phyloP scores from a whole-genome alignment of 53 echinoderm and acorn worm genomes.

The Echinarachnius parma region DNA sequence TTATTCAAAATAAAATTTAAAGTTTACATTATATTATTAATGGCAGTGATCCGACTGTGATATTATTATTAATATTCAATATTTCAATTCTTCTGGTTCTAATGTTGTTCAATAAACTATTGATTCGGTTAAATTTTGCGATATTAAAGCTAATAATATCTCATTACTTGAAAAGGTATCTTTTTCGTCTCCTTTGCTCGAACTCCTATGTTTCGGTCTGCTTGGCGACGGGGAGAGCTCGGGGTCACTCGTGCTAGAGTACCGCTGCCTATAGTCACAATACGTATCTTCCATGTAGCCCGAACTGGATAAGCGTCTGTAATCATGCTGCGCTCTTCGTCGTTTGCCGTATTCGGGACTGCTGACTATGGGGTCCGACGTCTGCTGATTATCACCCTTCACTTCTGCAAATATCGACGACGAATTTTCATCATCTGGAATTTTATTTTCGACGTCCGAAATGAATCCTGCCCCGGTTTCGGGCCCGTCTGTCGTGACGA shows the following conservation, averaged over 20 bases:
- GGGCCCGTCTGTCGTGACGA: neutral
- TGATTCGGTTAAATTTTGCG: too few species aligned
- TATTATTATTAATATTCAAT: too few species aligned
- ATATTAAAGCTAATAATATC: too few species aligned
- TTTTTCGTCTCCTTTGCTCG: constrained; percentile 38
- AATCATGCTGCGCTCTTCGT: constrained; percentile 85
- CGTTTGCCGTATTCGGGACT: constrained; percentile 90
- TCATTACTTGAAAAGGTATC: too few species aligned
- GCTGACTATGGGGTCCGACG: constrained; percentile 27
- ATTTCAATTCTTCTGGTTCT: too few species aligned
- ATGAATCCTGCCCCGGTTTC: constrained; percentile 45
- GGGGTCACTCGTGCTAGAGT: constrained; percentile 86
- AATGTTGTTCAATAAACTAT: too few species aligned
- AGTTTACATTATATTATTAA: too few species aligned
- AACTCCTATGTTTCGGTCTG: constrained; percentile 30
- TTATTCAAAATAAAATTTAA: too few species aligned
- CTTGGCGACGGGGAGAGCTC: constrained; percentile 82
- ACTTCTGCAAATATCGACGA: constrained; percentile 19
- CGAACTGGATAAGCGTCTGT: constrained; percentile 91
- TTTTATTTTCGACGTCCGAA: constrained; percentile 62
- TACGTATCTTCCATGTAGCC: constrained; percentile 94
- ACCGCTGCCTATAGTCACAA: constrained; percentile 80
- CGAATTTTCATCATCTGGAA: constrained; percentile 30
- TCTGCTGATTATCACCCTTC: constrained; percentile 22
- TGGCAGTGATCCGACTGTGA: too few species aligned